These are phyloP conservation scores for Penaeus indicus DNA, from an alignment of 1,140 invertebrate genomes.

Conservation along the genomic window DNA sequence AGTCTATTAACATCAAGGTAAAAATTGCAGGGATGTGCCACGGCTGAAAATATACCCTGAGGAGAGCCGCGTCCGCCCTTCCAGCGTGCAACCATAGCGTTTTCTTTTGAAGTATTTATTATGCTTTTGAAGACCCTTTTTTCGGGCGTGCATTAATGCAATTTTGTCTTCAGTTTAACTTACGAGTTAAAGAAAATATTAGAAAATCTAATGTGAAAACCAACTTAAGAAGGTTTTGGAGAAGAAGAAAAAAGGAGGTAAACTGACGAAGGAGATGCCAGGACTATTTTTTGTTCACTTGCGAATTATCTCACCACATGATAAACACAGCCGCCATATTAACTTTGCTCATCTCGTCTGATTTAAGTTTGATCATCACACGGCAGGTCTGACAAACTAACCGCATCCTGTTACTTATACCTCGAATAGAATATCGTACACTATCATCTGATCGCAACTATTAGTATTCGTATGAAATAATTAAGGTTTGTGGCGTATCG, in stretches of 20 bases:
- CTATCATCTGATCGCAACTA: conserved; percentile 45
- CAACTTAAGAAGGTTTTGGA: conserved; percentile 40
- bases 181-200: conserved; percentile 42
- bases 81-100: conserved; percentile 31
- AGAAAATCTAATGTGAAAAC: conserved; percentile 48
- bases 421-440: conserved; percentile 45
- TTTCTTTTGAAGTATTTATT: conserved; percentile 49
- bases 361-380: conserved; percentile 58
- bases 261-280: neutral
- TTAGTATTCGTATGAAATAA: conserved; percentile 20
- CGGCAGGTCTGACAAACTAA: conserved; percentile 53
- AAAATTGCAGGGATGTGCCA: conserved; percentile 56
- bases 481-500: too few species aligned
- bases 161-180: conserved; percentile 53
- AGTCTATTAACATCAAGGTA: conserved; percentile 65
- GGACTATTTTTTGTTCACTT: conserved; percentile 25
- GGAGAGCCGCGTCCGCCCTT: conserved; percentile 15
- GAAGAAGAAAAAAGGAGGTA: conserved; percentile 29
- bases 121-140: conserved; percentile 39
- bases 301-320: conserved; percentile 47
- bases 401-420: conserved; percentile 53
- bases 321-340: conserved; percentile 53
- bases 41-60: conserved; percentile 46
- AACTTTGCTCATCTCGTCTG: conserved; percentile 54
- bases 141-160: conserved; percentile 43